Percentiles rank a stretch among this genome's conserved stretches.
Evolutionary conservation across 2,888 invertebrate genomes (phyloP).

Genomic region (Lordiphosa fenestrarum): DNA sequence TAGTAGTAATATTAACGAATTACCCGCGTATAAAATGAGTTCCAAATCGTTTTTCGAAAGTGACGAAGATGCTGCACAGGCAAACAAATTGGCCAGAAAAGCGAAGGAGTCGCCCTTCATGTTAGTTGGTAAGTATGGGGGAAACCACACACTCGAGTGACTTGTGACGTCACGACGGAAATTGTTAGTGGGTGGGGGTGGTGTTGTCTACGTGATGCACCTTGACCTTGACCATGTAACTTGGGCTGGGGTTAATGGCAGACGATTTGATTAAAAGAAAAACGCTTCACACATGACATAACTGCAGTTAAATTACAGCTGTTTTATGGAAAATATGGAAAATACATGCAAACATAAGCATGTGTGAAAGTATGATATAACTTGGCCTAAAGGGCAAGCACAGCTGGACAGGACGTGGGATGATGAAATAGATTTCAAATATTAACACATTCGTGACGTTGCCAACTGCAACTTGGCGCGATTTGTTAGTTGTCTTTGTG

Average conservation of each 20-base stretch:
- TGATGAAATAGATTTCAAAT: neutral
- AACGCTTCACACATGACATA: slow-evolving; percentile 42
- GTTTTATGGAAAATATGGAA: slow-evolving; percentile 15
- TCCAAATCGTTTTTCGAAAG: slow-evolving; percentile 77
- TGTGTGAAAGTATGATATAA: slow-evolving; percentile 4
- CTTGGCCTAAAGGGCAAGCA: neutral
- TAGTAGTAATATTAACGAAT: slow-evolving; percentile 10
- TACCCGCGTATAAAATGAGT: slow-evolving; percentile 58
- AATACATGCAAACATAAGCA: neutral
- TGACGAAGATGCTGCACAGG: slow-evolving; percentile 62
- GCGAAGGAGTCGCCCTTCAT: slow-evolving; percentile 88
- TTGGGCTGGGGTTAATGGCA: slow-evolving; percentile 11
- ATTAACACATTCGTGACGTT: slow-evolving; percentile 51
- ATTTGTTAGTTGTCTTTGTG: slow-evolving; percentile 7
- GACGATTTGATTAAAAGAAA: neutral
- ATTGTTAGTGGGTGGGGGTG: slow-evolving; percentile 22
- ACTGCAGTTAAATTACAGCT: neutral
- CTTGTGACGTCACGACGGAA: slow-evolving; percentile 41
- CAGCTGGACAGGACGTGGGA: neutral
- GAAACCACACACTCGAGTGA: slow-evolving; percentile 3
- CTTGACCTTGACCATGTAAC: slow-evolving; percentile 51
- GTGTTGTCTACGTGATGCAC: slow-evolving; percentile 21
- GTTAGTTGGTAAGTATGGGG: slow-evolving; percentile 83
- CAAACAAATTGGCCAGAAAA: slow-evolving; percentile 83
- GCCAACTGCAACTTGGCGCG: slow-evolving; percentile 38